A percentile compares a stretch with the other conserved stretches of the same genome.
Evolutionary conservation across 2,888 invertebrate genomes (phyloP).

Genomic region (Tiliacea aurago): DNA sequence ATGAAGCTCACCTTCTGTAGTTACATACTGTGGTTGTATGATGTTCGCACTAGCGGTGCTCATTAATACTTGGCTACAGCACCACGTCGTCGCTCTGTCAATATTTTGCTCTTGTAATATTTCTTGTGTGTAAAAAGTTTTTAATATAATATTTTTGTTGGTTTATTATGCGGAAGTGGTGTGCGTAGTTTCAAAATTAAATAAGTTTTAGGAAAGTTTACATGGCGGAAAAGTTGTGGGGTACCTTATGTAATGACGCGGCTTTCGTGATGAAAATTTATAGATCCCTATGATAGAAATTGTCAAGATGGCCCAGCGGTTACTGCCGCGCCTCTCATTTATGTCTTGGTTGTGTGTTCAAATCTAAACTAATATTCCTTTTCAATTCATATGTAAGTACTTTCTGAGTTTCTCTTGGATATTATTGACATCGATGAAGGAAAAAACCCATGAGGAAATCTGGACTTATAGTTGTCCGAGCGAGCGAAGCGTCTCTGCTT

Average conservation of each 20-base stretch:
- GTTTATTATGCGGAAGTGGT: constrained; percentile 19
- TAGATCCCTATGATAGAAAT: too few species aligned
- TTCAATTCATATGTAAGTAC: too few species aligned
- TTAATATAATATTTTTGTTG: constrained; percentile 35
- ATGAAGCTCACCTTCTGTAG: not conserved
- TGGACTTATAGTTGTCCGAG: too few species aligned
- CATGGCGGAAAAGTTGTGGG: not conserved
- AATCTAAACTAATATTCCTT: too few species aligned
- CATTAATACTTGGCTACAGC: constrained; percentile 52
- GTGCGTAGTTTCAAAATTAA: constrained; percentile 27
- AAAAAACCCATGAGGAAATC: too few species aligned
- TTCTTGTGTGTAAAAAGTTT: constrained; percentile 25
- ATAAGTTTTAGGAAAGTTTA: constrained; percentile 23
- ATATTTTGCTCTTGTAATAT: constrained; percentile 45
- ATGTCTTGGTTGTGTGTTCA: too few species aligned
- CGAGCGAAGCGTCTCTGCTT: too few species aligned
- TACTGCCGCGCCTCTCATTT: too few species aligned
- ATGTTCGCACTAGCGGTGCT: constrained; percentile 28
- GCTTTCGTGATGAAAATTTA: not conserved
- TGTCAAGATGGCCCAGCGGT: too few species aligned
- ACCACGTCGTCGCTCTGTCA: constrained; percentile 24
- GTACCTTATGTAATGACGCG: not conserved
- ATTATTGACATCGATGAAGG: too few species aligned
- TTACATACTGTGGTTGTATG: not conserved
- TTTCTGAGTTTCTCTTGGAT: too few species aligned